Base-by-base conservation (phyloP, 2,888 invertebrate genomes). In the Drosophila subsilvestris region DNA sequence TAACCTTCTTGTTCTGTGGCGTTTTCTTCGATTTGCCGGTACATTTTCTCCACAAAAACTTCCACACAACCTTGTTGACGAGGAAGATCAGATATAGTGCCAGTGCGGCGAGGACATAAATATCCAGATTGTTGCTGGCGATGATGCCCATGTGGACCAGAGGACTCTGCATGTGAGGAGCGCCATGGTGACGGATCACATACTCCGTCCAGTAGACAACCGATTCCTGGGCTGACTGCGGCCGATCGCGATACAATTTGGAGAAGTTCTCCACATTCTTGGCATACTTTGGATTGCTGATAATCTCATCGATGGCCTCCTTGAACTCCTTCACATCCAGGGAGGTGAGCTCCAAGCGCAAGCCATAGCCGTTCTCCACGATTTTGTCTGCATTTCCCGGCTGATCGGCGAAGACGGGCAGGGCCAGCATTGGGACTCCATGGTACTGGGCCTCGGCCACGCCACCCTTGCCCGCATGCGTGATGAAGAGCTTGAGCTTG, bases 381-480 rank as follows among this genome's bases (percentile, higher is more conserved):
- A 92, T 17, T 32, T 81, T 81, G 0, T 76, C 81, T 1, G 91
- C 89, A 72, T 92, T 92, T 1, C 54, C 58, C 0, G 81, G 82
- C 57, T 92, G 91, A 76, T 92, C 91, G 20, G 83, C 92, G 63
- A 91, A 91, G 3, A 91, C 76, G 3, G 92, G 91, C 10, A 92
- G 68, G 0, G 90, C 91, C 32, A 91, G 50, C 90, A 92, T 91
- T 3, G 94, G 94, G 0, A 94, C 93, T 14, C 93, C 94, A 78
- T 94, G 92, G 85, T 92, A 94, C 47, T 93, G 92, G 0, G 95
- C 93, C 89, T 95, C 95, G 78, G 94, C 93, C 1, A 94, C 92
- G 47, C 95, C 94, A 71, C 95, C 94, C 65, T 94, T 92, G 4
- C 95, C 95, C 6, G 95, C 95, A 79, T 95, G 95, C 0, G 94